phyloP scores from a whole-genome alignment of 1,140 invertebrate species.

The Hyphantria cunea region DNA sequence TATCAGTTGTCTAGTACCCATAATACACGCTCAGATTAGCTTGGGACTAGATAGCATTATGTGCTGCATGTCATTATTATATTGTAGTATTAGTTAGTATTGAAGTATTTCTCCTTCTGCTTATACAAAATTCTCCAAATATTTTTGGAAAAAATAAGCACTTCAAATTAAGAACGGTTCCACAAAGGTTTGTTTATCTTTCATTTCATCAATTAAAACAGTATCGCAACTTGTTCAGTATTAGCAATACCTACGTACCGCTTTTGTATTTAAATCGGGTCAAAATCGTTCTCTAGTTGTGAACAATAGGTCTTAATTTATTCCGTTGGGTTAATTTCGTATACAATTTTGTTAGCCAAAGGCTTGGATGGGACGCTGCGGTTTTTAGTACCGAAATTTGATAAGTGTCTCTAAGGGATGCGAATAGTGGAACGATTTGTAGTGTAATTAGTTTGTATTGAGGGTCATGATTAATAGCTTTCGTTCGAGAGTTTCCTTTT shows the following conservation, averaged over 20 bases:
- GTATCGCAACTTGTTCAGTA: background rate
- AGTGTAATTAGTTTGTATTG: conserved; percentile 19
- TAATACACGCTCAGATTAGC: too few species aligned
- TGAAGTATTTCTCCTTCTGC: too few species aligned
- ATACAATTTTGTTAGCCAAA: conserved; percentile 37
- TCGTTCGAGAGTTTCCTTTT: background rate
- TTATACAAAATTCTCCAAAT: too few species aligned
- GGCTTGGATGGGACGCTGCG: conserved; percentile 4
- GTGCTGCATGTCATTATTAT: too few species aligned
- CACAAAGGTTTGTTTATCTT: too few species aligned
- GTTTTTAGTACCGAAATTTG: conserved; percentile 25
- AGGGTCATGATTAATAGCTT: conserved; percentile 14
- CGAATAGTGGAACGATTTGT: conserved; percentile 17
- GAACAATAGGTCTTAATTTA: conserved; percentile 54
- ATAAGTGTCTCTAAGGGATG: conserved; percentile 20
- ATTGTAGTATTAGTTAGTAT: too few species aligned
- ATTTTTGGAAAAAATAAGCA: too few species aligned
- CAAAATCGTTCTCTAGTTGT: conserved; percentile 36
- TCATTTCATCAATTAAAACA: background rate
- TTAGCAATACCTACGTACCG: conserved; percentile 30
- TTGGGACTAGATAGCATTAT: too few species aligned
- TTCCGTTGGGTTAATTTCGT: conserved; percentile 49
- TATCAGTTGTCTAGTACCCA: too few species aligned
- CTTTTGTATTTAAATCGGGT: conserved; percentile 49
- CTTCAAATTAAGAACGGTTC: too few species aligned